A percentile compares a stretch with the other conserved stretches of the same genome.
These are phyloP conservation scores for Macroramphosus scolopax DNA, from an alignment of 2,797 vertebrate genomes.

Conservation along the genomic window DNA sequence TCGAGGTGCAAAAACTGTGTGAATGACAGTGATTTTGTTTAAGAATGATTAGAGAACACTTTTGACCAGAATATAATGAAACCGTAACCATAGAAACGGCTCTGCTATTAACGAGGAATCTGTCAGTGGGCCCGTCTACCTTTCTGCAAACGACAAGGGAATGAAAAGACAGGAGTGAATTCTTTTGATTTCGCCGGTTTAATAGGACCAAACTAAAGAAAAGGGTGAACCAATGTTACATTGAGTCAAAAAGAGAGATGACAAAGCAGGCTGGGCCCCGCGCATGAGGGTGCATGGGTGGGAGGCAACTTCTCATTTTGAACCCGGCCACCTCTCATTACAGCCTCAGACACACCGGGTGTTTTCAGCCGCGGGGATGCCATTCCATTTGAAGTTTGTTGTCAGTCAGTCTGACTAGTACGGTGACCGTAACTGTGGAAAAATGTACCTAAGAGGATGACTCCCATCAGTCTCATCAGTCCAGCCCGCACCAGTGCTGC, in stretches of 20 bases:
- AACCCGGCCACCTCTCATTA: background rate
- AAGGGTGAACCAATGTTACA: slow-evolving; percentile 11
- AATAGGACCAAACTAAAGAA: slow-evolving; percentile 24
- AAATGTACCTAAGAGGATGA: no score
- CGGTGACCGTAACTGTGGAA: no score
- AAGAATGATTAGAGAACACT: slow-evolving; percentile 21
- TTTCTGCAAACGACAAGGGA: no score
- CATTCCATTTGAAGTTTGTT: slow-evolving; percentile 1
- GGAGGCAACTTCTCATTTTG: no score
- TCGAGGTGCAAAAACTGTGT: slow-evolving; percentile 19
- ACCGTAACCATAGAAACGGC: slow-evolving; percentile 51
- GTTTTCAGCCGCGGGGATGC: background rate
- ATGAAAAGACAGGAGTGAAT: slow-evolving; percentile 43
- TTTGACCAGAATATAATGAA: slow-evolving; percentile 44
- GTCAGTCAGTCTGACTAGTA: background rate
- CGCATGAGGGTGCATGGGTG: slow-evolving; percentile 2
- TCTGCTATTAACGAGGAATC: slow-evolving; percentile 38
- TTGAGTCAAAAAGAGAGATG: slow-evolving; percentile 12
- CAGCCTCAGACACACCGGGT: background rate
- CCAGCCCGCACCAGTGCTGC: no score
- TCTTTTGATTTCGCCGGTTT: slow-evolving; percentile 47
- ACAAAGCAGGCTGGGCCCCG: background rate
- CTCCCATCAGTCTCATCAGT: no score
- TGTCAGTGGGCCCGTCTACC: slow-evolving; percentile 20
- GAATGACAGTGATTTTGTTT: slow-evolving; percentile 33